Conservation (phyloP, 2,113 vertebrate species). For the Calypte anna region DNA sequence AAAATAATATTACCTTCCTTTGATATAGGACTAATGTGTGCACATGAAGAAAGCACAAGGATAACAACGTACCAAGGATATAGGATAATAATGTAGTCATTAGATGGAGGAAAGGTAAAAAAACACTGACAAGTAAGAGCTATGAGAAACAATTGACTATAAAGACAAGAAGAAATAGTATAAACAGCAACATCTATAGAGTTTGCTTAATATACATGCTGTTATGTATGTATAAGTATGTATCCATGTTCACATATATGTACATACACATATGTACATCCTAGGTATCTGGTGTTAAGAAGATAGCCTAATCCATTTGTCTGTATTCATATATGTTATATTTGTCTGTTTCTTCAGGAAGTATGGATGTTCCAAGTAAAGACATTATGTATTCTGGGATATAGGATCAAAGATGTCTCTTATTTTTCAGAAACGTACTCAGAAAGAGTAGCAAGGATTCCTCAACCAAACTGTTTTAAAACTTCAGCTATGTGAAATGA, state of each 20-base stretch:
- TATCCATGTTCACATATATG: not conserved
- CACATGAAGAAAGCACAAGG: not conserved
- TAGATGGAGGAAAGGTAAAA: not conserved
- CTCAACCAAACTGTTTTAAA: not conserved
- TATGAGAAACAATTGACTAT: not conserved
- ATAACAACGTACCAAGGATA: not conserved
- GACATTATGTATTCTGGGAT: not conserved
- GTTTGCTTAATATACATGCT: not conserved
- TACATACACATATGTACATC: not conserved
- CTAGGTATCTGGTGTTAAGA: not conserved
- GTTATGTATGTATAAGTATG: rapidly evolving
- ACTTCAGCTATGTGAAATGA: not conserved
- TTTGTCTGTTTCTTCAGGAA: not conserved
- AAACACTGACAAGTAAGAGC: not conserved
- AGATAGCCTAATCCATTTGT: not conserved
- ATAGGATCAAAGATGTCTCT: not conserved
- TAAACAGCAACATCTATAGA: not conserved
- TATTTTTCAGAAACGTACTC: not conserved
- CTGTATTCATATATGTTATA: not conserved
- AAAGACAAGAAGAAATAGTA: not conserved
- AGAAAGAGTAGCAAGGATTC: not conserved
- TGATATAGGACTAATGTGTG: not conserved
- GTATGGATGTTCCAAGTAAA: not conserved
- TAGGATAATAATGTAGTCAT: rapidly evolving
- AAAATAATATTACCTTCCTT: not conserved